These are phyloP conservation scores for Sinocyclocheilus maitianheensis DNA, from an alignment of 2,113 vertebrate genomes.

Conservation along the genomic window DNA sequence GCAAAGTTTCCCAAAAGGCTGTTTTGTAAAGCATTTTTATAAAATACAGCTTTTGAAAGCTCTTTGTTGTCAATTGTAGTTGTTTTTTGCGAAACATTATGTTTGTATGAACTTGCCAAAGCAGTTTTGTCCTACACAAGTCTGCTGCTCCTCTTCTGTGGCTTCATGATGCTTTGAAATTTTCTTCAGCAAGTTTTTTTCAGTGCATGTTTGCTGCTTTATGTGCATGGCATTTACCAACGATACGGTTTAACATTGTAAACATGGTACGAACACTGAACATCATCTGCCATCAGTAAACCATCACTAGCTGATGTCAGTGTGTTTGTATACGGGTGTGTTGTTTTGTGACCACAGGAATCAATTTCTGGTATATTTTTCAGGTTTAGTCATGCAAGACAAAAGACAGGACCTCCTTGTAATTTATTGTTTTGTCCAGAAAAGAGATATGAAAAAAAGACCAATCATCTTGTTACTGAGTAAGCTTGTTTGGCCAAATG, in stretches of 20 bases:
- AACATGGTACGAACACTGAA: neutral
- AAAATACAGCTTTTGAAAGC: neutral
- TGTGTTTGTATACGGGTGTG: neutral
- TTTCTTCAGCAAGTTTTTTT: neutral
- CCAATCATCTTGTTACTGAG: slow-evolving; percentile 27
- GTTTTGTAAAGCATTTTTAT: neutral
- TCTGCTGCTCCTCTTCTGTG: too few species aligned
- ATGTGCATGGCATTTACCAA: neutral
- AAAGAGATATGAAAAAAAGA: slow-evolving; percentile 1
- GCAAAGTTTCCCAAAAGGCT: neutral
- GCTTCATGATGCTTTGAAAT: slow-evolving; percentile 13
- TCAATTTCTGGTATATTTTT: slow-evolving; percentile 37
- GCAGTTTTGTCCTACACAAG: slow-evolving; percentile 16
- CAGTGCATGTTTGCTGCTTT: neutral
- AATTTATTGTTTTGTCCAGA: slow-evolving; percentile 24
- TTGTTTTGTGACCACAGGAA: slow-evolving; percentile 8
- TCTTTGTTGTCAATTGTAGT: neutral
- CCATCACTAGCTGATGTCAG: slow-evolving; percentile 5
- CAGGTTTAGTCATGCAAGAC: neutral
- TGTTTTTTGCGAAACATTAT: neutral
- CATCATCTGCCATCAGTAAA: neutral
- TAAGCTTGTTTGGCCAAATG: slow-evolving; percentile 48
- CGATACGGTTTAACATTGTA: neutral
- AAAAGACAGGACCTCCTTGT: slow-evolving; percentile 1
- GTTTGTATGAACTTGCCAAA: slow-evolving; percentile 36